Conservation (phyloP, 2,888 invertebrate species). For the Andrena flavipes region DNA sequence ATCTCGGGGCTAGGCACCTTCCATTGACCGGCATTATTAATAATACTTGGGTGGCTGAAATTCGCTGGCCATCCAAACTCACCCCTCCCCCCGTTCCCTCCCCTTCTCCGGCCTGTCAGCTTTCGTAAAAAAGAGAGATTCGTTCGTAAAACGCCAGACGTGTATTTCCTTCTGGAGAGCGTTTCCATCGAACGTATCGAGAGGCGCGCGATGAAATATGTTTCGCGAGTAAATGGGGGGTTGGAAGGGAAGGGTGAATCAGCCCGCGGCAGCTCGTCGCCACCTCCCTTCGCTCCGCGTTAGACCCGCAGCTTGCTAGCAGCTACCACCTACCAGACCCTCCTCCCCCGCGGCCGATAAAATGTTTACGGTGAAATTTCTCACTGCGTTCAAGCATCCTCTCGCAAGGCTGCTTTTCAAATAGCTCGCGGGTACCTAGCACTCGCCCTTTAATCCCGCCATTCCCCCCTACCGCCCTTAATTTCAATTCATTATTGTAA, state of each 20-base stretch:
- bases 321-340: not conserved
- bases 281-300: conserved; percentile 28
- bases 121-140: not conserved
- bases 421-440: conserved; percentile 7
- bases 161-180: conserved; percentile 1
- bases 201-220: conserved; percentile 23
- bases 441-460: conserved; percentile 11
- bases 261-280: conserved; percentile 39
- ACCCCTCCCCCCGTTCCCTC: too few species aligned
- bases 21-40: not conserved
- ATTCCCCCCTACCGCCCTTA: not conserved
- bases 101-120: not conserved
- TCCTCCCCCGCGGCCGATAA: conserved; percentile 26
- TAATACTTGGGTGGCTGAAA: not conserved
- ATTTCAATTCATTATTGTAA: conserved; percentile 12
- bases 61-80: not conserved
- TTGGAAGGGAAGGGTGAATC: conserved; percentile 12
- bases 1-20: not conserved
- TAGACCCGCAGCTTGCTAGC: conserved; percentile 35
- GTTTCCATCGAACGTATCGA: conserved; percentile 14
- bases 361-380: conserved; percentile 32
- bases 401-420: conserved; percentile 1
- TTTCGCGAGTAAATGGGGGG: conserved; percentile 9
- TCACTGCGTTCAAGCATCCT: not conserved
- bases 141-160: not conserved